Conservation (phyloP, 1,140 invertebrate genomes). For the Drosophila malerkotliana region DNA sequence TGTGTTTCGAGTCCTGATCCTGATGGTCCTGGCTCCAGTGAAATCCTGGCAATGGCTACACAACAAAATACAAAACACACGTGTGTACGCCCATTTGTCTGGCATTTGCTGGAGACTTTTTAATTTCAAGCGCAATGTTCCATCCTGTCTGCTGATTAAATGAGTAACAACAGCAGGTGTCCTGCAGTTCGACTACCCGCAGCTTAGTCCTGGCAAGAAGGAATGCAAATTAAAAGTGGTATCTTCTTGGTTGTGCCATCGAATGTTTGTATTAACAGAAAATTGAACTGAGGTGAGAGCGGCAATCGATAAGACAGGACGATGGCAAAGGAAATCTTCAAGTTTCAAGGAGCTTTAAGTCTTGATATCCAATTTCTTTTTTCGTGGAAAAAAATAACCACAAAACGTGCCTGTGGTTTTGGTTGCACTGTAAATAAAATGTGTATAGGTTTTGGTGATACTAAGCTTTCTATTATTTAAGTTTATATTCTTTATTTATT, state of each 20-base stretch:
- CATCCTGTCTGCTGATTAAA: constrained; percentile 52
- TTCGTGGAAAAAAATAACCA: constrained; percentile 11
- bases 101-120: constrained; percentile 37
- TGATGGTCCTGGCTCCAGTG: not conserved
- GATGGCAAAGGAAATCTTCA: constrained; percentile 14
- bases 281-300: constrained; percentile 25
- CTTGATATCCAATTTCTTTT: constrained; percentile 40
- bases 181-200: constrained; percentile 33
- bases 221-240: constrained; percentile 65
- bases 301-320: constrained; percentile 22
- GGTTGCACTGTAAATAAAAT: constrained; percentile 2
- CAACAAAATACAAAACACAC: constrained; percentile 9
- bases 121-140: constrained; percentile 58
- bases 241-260: not conserved
- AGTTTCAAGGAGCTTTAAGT: constrained; percentile 17
- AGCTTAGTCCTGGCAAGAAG: constrained; percentile 5
- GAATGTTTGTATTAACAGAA: constrained; percentile 17
- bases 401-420: constrained; percentile 19
- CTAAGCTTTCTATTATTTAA: not conserved
- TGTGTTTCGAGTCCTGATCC: constrained; percentile 35
- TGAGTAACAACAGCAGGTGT: constrained; percentile 45
- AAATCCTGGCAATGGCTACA: constrained; percentile 10
- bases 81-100: constrained; percentile 17
- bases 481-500: not conserved
- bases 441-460: not conserved